Base-by-base conservation (phyloP, 2,113 vertebrate genomes). In the Gavia stellata region DNA sequence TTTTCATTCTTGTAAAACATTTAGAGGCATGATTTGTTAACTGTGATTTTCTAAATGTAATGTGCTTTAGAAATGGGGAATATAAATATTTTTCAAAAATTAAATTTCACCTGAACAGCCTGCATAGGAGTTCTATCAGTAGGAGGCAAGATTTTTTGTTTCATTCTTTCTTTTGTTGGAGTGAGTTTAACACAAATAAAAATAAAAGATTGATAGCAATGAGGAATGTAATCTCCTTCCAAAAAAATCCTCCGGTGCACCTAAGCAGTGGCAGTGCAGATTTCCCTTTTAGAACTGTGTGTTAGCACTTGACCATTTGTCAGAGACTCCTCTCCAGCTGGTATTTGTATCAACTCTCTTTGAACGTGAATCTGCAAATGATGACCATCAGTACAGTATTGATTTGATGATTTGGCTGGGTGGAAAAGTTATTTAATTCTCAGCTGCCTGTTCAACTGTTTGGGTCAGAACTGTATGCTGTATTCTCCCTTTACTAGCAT, bases 281-380 rank as follows among this genome's bases (percentile, higher is more conserved):
- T 78, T 74, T 77, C 45, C 40, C 42, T 44, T 44, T 9, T 5
- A 34, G 11, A 50, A 14, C 17, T 29, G 13, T 26, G 44, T 34
- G 29, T 14, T 78, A 15, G 15, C 1, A 3, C 36, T 40, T 62
- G 12, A 1, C 21, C 5, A 1, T 52, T 81, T 42, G n/a, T 28
- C 79, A 49, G 65, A 62, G n/a, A 7, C 17, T 92, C 19, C 15
- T 71, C 20, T 91, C 11, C 25, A 83, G 40, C 42, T 71, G 44
- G 3, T 73, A 17, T 17, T 83, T 1, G 0, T 29, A 24, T 14
- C 45, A 42, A 1, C 19, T 56, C 45, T 29, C n/a, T n/a, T n/a
- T n/a, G n/a, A 29, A n/a, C 11, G 5, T 1, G 4, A 68, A 72
- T 34, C 34, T 80, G 10, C 11, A 59, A 47, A 3, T 67, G 31